These are phyloP conservation scores for Emys orbicularis DNA, from an alignment of 2,797 vertebrate species.

Conservation along the genomic window DNA sequence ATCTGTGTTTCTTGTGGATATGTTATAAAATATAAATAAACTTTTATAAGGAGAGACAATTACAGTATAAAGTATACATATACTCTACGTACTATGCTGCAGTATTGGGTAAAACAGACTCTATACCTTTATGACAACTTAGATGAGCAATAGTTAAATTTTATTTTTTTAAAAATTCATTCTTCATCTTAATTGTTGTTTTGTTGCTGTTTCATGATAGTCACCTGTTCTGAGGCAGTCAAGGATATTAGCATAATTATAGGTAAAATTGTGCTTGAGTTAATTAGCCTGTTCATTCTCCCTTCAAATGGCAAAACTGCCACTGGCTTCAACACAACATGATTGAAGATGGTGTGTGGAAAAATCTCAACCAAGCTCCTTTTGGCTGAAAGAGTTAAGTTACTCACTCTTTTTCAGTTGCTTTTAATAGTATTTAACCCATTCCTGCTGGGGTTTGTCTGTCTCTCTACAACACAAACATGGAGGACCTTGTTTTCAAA, in stretches of 20 bases:
- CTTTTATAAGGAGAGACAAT: not conserved
- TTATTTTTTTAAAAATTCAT: not conserved
- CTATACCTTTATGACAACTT: not conserved
- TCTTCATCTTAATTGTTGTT: not conserved
- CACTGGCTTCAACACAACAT: not conserved
- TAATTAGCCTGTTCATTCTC: not conserved
- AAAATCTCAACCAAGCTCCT: not conserved
- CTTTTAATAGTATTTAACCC: not conserved
- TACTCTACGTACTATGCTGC: not conserved
- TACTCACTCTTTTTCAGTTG: not conserved
- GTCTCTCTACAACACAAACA: not conserved
- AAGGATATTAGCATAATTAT: not conserved
- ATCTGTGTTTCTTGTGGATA: not conserved
- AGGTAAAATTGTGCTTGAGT: not conserved
- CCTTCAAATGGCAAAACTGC: not conserved
- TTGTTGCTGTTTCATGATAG: not conserved
- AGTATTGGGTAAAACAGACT: not conserved
- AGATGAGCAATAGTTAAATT: not conserved
- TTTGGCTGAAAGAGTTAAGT: not conserved
- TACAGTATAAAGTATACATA: not conserved
- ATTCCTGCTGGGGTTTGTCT: not conserved
- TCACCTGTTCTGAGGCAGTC: not conserved
- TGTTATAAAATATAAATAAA: not conserved
- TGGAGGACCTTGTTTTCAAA: not conserved
- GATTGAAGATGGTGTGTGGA: not conserved